Evolutionary conservation across 1,140 invertebrate species (phyloP), one percentile per base, ranked within the genome.

Genomic region (Papilio helenus): DNA sequence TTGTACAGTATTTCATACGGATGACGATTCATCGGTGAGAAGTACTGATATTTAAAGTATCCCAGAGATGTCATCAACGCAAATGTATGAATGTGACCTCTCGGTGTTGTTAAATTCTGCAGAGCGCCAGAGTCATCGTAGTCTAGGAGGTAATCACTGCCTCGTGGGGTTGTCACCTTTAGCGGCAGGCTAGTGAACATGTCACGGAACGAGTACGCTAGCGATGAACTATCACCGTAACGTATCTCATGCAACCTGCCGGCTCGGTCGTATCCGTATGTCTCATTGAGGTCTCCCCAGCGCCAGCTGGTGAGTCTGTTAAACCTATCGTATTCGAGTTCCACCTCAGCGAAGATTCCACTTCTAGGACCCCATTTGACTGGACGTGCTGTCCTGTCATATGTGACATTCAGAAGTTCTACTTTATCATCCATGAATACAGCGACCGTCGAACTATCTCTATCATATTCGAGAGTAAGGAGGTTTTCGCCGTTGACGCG

Each of bases 51-150:
- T 88, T 98, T 98, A 90, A 98, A 98, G 91, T 98, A 98, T 23
- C 98, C 98, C 2, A 99, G 94, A 0, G 98, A 98, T 0, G 98
- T 98, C 92, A 99, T 98, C 8, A 98, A 95, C 0, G 97, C 97
- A 91, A 99, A 99, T 0, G 97, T 97, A 87, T 99, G 98, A 72
- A 98, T 98, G 83, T 98, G 98, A 20, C 98, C 98, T 79, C 98
- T 95, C 0, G 99, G 99, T 4, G 98, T 99, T 1, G 98, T 99
- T 12, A 99, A 90, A 4, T 97, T 97, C 86, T 98, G 97, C 3
- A 99, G 95, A 12, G 98, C 98, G 18, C 98, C 98, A 12, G 98
- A 97, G 82, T 98, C 97, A 88, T 99, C 98, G 85, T 99, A 99
- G 86, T 99, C 98, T 5, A 99, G 94, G 0, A 98, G 95, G 93